phyloP scores from a whole-genome alignment of 1,140 invertebrate species.

The Charaxes varanes region DNA sequence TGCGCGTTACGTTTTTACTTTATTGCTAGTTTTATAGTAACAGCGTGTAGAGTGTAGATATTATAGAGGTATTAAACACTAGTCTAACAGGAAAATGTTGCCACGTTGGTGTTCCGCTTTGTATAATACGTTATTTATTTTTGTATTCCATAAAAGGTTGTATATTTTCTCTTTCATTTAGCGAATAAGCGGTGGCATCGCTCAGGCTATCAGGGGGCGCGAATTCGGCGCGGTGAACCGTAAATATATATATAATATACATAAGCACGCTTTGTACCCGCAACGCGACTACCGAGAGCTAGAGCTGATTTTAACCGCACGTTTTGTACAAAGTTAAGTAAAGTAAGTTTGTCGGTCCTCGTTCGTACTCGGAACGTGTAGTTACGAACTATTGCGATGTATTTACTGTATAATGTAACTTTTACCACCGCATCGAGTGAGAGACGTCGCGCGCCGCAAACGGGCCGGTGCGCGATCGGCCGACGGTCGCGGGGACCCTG shows the following conservation, averaged over 20 bases:
- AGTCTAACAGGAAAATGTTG: slow-evolving; percentile 69
- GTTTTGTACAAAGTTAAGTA: slow-evolving; percentile 18
- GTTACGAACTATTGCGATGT: slow-evolving; percentile 2
- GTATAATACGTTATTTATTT: slow-evolving; percentile 71
- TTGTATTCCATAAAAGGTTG: slow-evolving; percentile 55
- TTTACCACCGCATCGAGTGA: not conserved
- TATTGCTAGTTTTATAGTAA: slow-evolving; percentile 32
- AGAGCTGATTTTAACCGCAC: slow-evolving; percentile 13
- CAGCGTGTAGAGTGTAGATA: slow-evolving; percentile 51
- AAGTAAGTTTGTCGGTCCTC: slow-evolving; percentile 15
- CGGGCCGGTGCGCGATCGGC: not conserved
- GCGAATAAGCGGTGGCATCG: slow-evolving; percentile 37
- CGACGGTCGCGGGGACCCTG: slow-evolving; percentile 42
- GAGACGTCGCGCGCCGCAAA: not conserved
- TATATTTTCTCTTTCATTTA: slow-evolving; percentile 50
- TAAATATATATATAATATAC: slow-evolving; percentile 5
- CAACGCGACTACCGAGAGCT: slow-evolving; percentile 13
- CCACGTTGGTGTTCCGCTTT: slow-evolving; percentile 68
- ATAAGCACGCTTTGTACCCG: slow-evolving; percentile 11
- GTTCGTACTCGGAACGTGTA: slow-evolving; percentile 10
- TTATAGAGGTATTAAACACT: slow-evolving; percentile 64
- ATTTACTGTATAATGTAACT: not conserved
- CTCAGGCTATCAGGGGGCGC: slow-evolving; percentile 41
- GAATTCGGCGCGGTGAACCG: slow-evolving; percentile 10
- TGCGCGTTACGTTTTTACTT: slow-evolving; percentile 26